phyloP scores from a whole-genome alignment of 1,140 invertebrate genomes.

The Hydropsyche tenuis region DNA sequence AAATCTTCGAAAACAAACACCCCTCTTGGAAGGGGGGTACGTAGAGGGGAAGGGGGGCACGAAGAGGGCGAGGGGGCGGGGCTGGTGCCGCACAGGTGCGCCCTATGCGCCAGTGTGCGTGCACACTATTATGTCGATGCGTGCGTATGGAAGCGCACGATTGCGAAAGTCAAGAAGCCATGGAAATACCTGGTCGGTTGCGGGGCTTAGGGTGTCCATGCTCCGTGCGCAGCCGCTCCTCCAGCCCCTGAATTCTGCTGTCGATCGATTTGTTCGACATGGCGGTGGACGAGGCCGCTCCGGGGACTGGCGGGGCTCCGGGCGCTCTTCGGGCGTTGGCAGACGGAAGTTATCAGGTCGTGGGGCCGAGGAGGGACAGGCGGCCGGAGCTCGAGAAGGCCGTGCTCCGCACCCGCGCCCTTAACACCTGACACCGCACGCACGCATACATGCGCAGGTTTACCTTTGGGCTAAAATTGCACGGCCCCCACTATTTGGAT shows the following conservation, averaged over 20 bases:
- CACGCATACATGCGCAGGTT: too few relatives aligned
- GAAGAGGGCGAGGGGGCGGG: background rate
- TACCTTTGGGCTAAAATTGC: too few relatives aligned
- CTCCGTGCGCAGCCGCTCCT: constrained; percentile 69
- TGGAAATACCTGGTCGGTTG: background rate
- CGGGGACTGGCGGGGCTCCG: background rate
- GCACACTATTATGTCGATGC: background rate
- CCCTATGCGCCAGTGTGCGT: too few relatives aligned
- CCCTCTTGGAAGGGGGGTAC: background rate
- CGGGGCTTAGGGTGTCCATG: constrained; percentile 10
- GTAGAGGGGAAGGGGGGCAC: background rate
- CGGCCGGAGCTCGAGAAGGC: too few relatives aligned
- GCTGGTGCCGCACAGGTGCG: too few relatives aligned
- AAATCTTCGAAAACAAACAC: background rate
- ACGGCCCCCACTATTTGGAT: too few relatives aligned
- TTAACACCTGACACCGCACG: too few relatives aligned
- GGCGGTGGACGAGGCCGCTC: background rate
- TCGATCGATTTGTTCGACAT: constrained; percentile 57
- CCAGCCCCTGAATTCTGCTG: constrained; percentile 69
- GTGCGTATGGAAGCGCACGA: background rate
- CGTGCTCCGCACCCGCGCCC: too few relatives aligned
- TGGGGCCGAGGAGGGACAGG: too few relatives aligned
- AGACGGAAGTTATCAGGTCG: too few relatives aligned
- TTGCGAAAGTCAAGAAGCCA: background rate
- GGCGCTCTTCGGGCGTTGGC: too few relatives aligned